Evolutionary conservation across 2,888 invertebrate species (phyloP), one percentile per base, ranked within the genome.

Genomic region (Agrochola litura): DNA sequence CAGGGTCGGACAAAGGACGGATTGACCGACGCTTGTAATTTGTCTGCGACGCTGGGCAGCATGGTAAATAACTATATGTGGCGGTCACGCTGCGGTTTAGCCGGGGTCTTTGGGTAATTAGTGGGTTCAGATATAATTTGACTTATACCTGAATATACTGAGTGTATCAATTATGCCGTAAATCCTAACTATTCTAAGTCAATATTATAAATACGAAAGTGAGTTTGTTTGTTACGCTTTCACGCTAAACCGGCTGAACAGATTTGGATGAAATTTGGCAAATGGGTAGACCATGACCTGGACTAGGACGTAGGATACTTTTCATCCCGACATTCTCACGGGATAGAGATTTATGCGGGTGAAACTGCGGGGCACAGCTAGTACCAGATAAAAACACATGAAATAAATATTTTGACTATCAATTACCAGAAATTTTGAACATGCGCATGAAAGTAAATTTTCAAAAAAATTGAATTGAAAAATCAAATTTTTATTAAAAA

Each of bases 1-100:
- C 85, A 87, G 61, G 16, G 30, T 58, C 65, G 84, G 86, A 87
- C 89, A 87, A 87, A 88, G 85, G 89, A 83, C 82, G 84, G 76
- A 89, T 88, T 86, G 87, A 66, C 82, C 82, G 82, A 82, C 82
- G 77, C 82, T 52, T 85, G 87, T 88, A 88, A 89, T 89, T 89
- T 89, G 89, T 89, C 85, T 76, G 79, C 77, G 70, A 85, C 83
- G 49, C 63, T 41, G 73, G 54, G 64, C 37, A 22, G 52, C 19
- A 64, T 77, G 83, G 77, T 65, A 79, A 73, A 81, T 83, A 75
- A 70, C 73, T 77, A 54, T 71, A 65, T 54, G 73, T 58, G 56
- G 72, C 52, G 43, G 78, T 64, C 6, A 56, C 9, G 25, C 65
- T 86, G 71, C n/a, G 63, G 49, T 76, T 76, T 60, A 25, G 22